Conservation (phyloP, 2,113 vertebrate genomes). For the Machaerirhynchus nigripectus region DNA sequence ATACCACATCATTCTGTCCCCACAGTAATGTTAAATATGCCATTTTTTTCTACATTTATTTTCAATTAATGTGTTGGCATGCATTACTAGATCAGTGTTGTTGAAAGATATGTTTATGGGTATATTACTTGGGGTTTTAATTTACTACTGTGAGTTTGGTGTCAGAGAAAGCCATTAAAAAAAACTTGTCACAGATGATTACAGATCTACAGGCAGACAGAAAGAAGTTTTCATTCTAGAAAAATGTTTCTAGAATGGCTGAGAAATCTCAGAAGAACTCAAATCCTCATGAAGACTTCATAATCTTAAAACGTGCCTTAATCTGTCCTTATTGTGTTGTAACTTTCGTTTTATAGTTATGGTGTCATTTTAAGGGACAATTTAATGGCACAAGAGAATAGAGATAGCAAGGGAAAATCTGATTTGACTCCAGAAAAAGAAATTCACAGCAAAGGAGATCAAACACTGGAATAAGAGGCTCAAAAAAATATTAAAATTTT, state of each 20-base stretch:
- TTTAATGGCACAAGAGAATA: background rate
- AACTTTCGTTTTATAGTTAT: background rate
- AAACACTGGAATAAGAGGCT: background rate
- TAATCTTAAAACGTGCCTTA: background rate
- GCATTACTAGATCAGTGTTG: background rate
- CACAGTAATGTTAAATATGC: background rate
- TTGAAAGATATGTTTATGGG: background rate
- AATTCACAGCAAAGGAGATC: background rate
- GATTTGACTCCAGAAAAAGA: background rate
- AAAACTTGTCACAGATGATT: background rate
- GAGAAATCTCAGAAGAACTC: background rate
- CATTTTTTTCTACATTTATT: background rate
- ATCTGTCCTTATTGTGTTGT: background rate
- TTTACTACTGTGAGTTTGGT: background rate
- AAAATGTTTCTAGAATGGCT: background rate
- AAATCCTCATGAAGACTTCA: background rate
- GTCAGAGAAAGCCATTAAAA: background rate
- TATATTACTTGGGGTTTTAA: background rate
- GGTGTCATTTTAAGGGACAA: background rate
- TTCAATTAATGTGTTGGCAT: background rate
- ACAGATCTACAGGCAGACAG: background rate
- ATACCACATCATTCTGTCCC: background rate
- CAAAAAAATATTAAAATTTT: slow-evolving; percentile 34
- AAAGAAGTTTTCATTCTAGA: background rate
- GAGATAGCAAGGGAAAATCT: background rate